phyloP scores from a whole-genome alignment of 2,797 vertebrate species.

The Chanos chanos region DNA sequence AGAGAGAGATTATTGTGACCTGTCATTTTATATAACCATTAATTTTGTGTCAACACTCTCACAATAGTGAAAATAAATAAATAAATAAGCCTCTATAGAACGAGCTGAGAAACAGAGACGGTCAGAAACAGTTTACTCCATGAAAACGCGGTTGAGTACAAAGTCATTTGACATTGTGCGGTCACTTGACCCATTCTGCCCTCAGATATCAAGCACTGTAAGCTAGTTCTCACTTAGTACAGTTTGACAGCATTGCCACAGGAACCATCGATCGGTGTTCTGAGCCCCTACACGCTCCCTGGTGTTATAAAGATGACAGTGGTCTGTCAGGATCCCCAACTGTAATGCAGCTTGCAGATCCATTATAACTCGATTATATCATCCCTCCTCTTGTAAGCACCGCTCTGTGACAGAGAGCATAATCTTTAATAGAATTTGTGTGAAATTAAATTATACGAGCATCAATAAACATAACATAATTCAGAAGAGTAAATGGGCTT shows the following conservation, averaged over 20 bases:
- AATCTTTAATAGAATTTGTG: conserved; percentile 91
- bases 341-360: conserved; percentile 83
- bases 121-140: no score
- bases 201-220: conserved; percentile 65
- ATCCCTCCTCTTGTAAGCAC: conserved; percentile 71
- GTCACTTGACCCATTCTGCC: no score
- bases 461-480: conserved; percentile 90
- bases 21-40: no score
- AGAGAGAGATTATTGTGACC: no score
- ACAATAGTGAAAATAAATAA: no score
- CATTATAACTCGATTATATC: conserved; percentile 88
- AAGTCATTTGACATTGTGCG: no score
- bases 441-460: conserved; percentile 90
- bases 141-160: no score
- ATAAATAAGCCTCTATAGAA: no score
- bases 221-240: conserved; percentile 71
- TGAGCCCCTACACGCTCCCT: conserved; percentile 62
- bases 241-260: conserved; percentile 65
- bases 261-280: conserved; percentile 75
- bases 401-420: conserved; percentile 69
- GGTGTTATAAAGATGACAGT: conserved; percentile 83
- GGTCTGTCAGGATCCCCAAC: conserved; percentile 68
- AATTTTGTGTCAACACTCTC: no score
- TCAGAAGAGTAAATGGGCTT: conserved; percentile 87
- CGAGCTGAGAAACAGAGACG: no score